Base-by-base conservation (phyloP, 2,888 invertebrate genomes). In the Aproaerema taeniolella region DNA sequence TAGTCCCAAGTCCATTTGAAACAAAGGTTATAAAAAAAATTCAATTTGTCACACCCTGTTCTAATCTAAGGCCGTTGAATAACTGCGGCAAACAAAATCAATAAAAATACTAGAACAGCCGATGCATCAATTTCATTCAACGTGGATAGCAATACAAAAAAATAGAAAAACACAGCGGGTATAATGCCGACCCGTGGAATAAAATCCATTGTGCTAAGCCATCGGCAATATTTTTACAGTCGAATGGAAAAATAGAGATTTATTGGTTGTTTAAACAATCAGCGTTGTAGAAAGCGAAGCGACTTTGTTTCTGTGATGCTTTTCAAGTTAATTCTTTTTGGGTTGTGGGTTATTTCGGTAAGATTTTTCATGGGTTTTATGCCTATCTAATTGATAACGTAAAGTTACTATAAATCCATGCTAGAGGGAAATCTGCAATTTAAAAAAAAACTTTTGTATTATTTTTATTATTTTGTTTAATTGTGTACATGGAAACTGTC, bases 191-290 rank as follows among this genome's bases (percentile, higher is more conserved):
- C 38, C 47, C 38, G 55, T 47, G 51, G 52, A 63, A 61, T 58
- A 61, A 66, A 62, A 66, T 52, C 59, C 58, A 59, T 64, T 58
- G 58, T 59, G 47, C 57, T 61, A 61, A 61, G 50, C 64, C 52
- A 47, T 52, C 44, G 61, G 53, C 58, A 62, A 65, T 63, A 67
- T 61, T 68, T 66, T 61, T 52, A 59, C 61, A 59, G 52, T 44
- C 46, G 49, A 55, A 48, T 62, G 55, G 55, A 55, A 59, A 55
- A 59, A 59, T 64, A 59, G 56, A 60, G 51, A 42, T 61, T 58
- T 60, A 57, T 58, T 56, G 53, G 47, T 53, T 56, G 50, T 64
- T 26, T 24, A 24, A 12, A 30, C 26, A 25, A 34, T 34, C 34
- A 28, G 35, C 35, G 9, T 9, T 26, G 15, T 16, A 35, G 35